Percentiles rank a stretch among this genome's conserved stretches.
phyloP scores from a whole-genome alignment of 2,113 vertebrate genomes.

The Microcebus ravelobensis region DNA sequence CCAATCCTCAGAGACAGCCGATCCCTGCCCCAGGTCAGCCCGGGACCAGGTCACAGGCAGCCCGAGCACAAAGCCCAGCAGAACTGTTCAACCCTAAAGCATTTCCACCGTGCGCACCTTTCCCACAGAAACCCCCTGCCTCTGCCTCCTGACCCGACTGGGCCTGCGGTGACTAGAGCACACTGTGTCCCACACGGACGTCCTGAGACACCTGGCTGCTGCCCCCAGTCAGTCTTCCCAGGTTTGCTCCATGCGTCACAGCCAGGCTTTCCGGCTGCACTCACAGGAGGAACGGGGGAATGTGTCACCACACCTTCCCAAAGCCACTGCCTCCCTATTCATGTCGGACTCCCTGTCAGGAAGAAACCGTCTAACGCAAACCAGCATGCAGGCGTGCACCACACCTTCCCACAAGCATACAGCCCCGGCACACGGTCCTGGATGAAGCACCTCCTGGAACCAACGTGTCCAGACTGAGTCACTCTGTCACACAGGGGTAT shows the following conservation, averaged over 20 bases:
- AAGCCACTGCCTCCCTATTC: not conserved
- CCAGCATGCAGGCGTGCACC: not conserved
- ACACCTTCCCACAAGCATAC: too few species aligned
- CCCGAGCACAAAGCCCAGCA: not conserved
- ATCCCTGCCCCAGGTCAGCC: too few species aligned
- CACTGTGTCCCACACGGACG: rapidly evolving
- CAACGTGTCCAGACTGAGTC: not conserved
- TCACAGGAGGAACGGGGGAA: not conserved
- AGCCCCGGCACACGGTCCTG: rapidly evolving
- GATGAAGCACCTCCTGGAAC: not conserved
- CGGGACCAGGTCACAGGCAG: not conserved
- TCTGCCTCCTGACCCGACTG: not conserved
- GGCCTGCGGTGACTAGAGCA: not conserved
- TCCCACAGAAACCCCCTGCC: not conserved
- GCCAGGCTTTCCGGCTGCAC: not conserved
- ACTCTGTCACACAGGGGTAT: not conserved
- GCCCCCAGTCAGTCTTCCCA: not conserved
- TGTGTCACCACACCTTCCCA: not conserved
- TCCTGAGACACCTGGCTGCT: not conserved
- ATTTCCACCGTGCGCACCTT: too few species aligned
- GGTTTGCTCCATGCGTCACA: too few species aligned
- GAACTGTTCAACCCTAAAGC: too few species aligned
- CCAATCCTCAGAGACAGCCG: not conserved
- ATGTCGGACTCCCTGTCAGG: not conserved
- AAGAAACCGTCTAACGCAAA: not conserved